Evolutionary conservation across 2,888 invertebrate genomes (phyloP).

Genomic region (Dermolepida albohirtum): DNA sequence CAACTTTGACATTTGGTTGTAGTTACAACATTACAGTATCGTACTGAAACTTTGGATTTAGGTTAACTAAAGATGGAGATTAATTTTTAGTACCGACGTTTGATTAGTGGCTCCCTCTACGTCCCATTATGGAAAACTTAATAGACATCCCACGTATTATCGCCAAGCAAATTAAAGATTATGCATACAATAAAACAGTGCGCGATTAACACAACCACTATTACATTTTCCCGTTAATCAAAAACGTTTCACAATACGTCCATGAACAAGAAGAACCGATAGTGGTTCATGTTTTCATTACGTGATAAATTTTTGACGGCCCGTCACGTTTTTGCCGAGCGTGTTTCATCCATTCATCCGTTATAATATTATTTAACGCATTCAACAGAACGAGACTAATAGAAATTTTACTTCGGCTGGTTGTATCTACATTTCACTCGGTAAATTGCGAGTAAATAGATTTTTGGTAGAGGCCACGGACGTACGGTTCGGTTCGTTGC

Average conservation of each 20-base stretch:
- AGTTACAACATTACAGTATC: no score
- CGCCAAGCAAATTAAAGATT: neutral
- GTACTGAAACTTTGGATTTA: no score
- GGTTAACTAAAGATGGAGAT: no score
- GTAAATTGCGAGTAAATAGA: slow-evolving; percentile 17
- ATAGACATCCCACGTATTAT: neutral
- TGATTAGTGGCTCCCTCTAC: no score
- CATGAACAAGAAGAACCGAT: slow-evolving; percentile 2
- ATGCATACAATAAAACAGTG: neutral
- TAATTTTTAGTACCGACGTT: no score
- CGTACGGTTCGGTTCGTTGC: slow-evolving; percentile 10
- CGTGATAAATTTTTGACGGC: slow-evolving; percentile 19
- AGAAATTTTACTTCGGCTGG: slow-evolving; percentile 12
- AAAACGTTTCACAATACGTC: slow-evolving; percentile 6
- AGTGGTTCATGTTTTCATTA: slow-evolving; percentile 15
- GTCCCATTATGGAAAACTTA: no score
- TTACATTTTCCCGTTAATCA: slow-evolving; percentile 4
- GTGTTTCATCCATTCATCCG: slow-evolving; percentile 17
- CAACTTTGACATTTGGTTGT: no score
- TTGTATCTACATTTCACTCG: slow-evolving; percentile 9
- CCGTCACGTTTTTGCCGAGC: slow-evolving; percentile 13
- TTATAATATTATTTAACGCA: slow-evolving; percentile 27
- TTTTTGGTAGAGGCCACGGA: neutral
- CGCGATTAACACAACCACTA: neutral
- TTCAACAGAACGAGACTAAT: neutral